Conservation (phyloP, 1,140 invertebrate species). For the Brachystomella parvula region DNA sequence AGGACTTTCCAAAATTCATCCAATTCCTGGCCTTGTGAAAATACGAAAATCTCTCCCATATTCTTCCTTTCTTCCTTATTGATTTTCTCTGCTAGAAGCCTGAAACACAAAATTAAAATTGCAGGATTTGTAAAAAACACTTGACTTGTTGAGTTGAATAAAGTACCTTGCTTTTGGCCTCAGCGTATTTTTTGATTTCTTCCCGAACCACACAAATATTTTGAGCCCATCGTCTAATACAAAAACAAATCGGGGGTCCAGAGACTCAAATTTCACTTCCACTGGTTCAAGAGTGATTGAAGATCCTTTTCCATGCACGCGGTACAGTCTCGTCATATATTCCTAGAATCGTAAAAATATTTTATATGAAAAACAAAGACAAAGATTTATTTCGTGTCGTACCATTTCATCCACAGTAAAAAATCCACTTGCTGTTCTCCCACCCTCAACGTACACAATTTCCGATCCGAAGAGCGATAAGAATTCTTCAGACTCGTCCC, state of each 20-base stretch:
- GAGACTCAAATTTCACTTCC: constrained; percentile 53
- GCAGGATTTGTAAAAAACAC: neutral
- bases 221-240: constrained; percentile 77
- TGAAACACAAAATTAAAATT: constrained; percentile 35
- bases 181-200: constrained; percentile 85
- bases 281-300: constrained; percentile 90
- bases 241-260: constrained; percentile 89
- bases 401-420: constrained; percentile 92
- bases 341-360: constrained; percentile 51
- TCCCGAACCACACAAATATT: constrained; percentile 87
- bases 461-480: constrained; percentile 81
- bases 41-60: constrained; percentile 78
- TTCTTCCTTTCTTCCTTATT: constrained; percentile 98
- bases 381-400: neutral
- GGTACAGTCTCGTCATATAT: constrained; percentile 73
- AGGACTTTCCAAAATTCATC: constrained; percentile 74
- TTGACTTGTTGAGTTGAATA: constrained; percentile 8
- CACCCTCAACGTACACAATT: constrained; percentile 94
- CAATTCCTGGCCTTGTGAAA: constrained; percentile 72
- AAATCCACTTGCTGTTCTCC: constrained; percentile 91
- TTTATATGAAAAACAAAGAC: constrained; percentile 6
- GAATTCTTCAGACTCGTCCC: constrained; percentile 94
- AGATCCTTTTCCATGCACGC: constrained; percentile 78
- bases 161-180: constrained; percentile 76
- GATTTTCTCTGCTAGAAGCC: constrained; percentile 94